These are phyloP conservation scores for Bugulina stolonifera DNA, from an alignment of 2,888 invertebrate species.

Conservation along the genomic window DNA sequence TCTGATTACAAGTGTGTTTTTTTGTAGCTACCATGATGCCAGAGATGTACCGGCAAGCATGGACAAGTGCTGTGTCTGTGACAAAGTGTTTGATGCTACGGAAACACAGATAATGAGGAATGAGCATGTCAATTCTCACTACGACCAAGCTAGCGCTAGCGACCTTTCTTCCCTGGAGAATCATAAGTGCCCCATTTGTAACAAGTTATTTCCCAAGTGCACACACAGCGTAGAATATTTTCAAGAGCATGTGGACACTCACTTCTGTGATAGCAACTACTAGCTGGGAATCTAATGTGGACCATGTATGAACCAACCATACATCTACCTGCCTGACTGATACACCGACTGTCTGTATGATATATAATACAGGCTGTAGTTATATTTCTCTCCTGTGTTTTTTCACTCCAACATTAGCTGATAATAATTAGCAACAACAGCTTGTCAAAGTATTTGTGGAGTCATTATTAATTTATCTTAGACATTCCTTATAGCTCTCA, in stretches of 20 bases:
- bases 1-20: neutral
- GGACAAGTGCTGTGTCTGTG: conserved; percentile 11
- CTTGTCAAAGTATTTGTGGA: no score
- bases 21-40: conserved; percentile 9
- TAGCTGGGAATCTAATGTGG: neutral
- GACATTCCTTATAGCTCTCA: no score
- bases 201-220: neutral
- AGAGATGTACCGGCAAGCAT: neutral
- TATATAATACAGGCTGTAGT: no score
- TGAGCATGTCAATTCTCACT: neutral
- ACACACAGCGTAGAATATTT: neutral
- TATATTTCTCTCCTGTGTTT: no score
- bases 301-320: no score
- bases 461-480: no score
- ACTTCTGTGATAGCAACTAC: neutral
- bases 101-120: neutral
- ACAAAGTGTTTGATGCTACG: neutral
- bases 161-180: neutral
- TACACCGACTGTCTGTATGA: no score
- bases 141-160: neutral
- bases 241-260: neutral
- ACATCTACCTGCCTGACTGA: no score
- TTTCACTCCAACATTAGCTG: no score
- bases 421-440: no score
- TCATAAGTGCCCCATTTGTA: conserved; percentile 6